These are phyloP conservation scores for Galaxias olidus DNA, from an alignment of 2,797 vertebrate genomes.

Conservation along the genomic window DNA sequence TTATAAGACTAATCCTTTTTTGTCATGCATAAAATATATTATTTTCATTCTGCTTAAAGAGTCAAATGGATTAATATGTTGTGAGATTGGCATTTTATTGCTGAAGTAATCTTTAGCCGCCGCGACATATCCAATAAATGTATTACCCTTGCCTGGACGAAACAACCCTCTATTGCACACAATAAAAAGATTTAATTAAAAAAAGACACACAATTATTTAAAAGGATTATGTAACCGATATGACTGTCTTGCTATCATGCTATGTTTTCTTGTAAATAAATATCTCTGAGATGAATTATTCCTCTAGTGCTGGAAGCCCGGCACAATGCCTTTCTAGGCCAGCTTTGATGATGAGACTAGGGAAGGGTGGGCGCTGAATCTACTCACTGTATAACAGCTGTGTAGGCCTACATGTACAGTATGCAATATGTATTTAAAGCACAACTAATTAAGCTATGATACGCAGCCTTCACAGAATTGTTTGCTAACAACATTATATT, in stretches of 20 bases:
- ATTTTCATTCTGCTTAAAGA: conserved; percentile 25
- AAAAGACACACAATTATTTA: conserved; percentile 5
- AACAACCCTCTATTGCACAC: neutral
- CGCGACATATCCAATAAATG: conserved; percentile 39
- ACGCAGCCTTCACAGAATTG: neutral
- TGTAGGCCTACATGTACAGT: neutral
- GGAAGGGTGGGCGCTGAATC: neutral
- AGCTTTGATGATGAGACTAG: conserved; percentile 26
- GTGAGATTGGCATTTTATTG: conserved; percentile 34
- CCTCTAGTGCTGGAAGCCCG: neutral
- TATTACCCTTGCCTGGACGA: conserved; percentile 36
- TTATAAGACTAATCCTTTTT: conserved; percentile 46
- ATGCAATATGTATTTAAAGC: conserved; percentile 4
- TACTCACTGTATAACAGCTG: neutral
- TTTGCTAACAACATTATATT: neutral
- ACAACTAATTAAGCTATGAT: neutral
- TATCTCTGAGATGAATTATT: conserved; percentile 10
- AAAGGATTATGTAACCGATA: conserved; percentile 27
- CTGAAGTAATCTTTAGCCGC: conserved; percentile 34
- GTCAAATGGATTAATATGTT: conserved; percentile 25
- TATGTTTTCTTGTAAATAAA: neutral
- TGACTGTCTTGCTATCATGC: neutral
- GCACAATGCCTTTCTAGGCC: conserved; percentile 18
- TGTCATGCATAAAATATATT: conserved; percentile 3
- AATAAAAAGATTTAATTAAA: conserved; percentile 6